phyloP scores from a whole-genome alignment of 2,797 vertebrate species.

The Alosa sapidissima region DNA sequence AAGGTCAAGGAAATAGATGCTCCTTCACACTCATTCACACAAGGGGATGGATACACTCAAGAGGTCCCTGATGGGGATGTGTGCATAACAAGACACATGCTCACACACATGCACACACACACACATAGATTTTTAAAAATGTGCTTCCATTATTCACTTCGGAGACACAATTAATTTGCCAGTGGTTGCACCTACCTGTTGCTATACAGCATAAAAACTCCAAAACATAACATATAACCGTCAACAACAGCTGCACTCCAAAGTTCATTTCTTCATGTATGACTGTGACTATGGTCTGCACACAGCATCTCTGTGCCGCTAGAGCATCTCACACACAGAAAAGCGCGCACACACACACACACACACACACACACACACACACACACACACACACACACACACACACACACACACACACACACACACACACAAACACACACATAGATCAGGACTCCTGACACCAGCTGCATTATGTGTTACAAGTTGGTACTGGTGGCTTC shows the following conservation, averaged over 20 bases:
- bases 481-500: background rate
- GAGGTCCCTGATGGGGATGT: background rate
- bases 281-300: background rate
- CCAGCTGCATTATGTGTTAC: too few species aligned
- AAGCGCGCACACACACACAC: too few species aligned
- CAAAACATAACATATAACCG: background rate
- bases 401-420: too few species aligned
- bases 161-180: background rate
- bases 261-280: background rate
- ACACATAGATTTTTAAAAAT: background rate
- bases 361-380: too few species aligned
- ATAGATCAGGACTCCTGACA: background rate
- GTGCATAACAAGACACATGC: background rate
- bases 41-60: background rate
- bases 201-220: background rate
- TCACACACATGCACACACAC: background rate
- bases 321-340: background rate
- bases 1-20: constrained; percentile 20
- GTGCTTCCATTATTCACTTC: background rate
- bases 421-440: too few species aligned
- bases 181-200: background rate
- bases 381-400: too few species aligned
- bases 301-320: background rate
- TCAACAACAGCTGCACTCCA: background rate
- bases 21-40: background rate